phyloP scores from a whole-genome alignment of 1,140 invertebrate species.

The Camponotus vicinus region DNA sequence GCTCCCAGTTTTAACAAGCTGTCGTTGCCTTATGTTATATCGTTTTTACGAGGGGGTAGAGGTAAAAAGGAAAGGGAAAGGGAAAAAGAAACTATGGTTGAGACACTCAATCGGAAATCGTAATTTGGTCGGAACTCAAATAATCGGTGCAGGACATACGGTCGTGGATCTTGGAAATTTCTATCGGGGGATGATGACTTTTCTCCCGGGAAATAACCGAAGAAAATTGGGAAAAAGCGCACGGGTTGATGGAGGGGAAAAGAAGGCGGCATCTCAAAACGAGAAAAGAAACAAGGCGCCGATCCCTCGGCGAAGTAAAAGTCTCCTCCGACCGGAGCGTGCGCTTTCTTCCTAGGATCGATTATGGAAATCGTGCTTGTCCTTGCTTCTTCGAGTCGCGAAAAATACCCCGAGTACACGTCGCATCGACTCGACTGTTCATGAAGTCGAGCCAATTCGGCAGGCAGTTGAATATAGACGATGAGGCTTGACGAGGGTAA shows the following conservation, averaged over 20 bases:
- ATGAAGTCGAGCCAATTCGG: slow-evolving; percentile 63
- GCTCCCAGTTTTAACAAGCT: slow-evolving; percentile 33
- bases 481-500: slow-evolving; percentile 61
- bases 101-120: slow-evolving; percentile 55
- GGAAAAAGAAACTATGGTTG: background rate
- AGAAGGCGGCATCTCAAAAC: background rate
- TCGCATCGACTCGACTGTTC: slow-evolving; percentile 53
- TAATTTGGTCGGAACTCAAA: slow-evolving; percentile 55
- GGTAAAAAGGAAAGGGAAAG: too few relatives aligned
- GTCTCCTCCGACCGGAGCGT: slow-evolving; percentile 5
- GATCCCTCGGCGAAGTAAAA: slow-evolving; percentile 31
- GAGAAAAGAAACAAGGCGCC: slow-evolving; percentile 32
- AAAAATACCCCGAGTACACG: slow-evolving; percentile 44
- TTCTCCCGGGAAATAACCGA: slow-evolving; percentile 73
- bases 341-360: slow-evolving; percentile 63
- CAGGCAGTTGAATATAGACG: slow-evolving; percentile 64
- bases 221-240: slow-evolving; percentile 56
- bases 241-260: background rate
- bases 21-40: slow-evolving; percentile 36
- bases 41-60: background rate
- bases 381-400: slow-evolving; percentile 25
- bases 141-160: slow-evolving; percentile 57
- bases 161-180: slow-evolving; percentile 61
- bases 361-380: slow-evolving; percentile 71
- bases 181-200: slow-evolving; percentile 56